Evolutionary conservation across 1,140 invertebrate genomes (phyloP).

Genomic region (Drosophila sturtevanti): DNA sequence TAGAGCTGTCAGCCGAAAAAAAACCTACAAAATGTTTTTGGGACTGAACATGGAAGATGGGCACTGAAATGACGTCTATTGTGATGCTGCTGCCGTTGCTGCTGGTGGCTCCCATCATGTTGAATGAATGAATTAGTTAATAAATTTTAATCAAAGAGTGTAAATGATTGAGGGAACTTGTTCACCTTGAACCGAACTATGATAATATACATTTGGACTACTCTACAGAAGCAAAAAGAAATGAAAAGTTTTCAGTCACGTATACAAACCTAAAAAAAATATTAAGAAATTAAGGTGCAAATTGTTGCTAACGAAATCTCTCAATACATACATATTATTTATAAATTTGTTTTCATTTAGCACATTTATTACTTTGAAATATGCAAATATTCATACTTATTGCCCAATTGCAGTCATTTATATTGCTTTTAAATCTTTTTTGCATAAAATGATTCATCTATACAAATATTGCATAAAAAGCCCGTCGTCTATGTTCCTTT

Average conservation of each 20-base stretch:
- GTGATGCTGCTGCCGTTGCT: neutral
- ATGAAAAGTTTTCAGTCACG: conserved; percentile 7
- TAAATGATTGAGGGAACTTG: conserved; percentile 22
- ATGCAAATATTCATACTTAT: conserved; percentile 2
- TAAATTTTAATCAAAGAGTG: conserved; percentile 63
- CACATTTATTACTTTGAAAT: conserved; percentile 12
- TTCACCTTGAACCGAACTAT: conserved; percentile 52
- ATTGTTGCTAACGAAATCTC: conserved; percentile 32
- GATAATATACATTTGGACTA: conserved; percentile 14
- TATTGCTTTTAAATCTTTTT: conserved; percentile 42
- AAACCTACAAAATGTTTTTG: conserved; percentile 31
- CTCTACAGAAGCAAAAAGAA: neutral
- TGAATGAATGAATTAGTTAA: conserved; percentile 53
- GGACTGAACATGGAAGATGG: conserved; percentile 15
- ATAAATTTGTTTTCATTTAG: conserved; percentile 52
- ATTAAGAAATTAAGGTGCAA: conserved; percentile 2
- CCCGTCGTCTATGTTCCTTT: too few species aligned
- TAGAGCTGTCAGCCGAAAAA: conserved; percentile 15
- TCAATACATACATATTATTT: conserved; percentile 36
- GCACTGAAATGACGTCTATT: conserved; percentile 18
- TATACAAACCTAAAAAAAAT: too few species aligned
- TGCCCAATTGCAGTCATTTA: conserved; percentile 31
- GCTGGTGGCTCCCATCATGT: conserved; percentile 12
- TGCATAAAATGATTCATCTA: conserved; percentile 46
- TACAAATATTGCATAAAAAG: conserved; percentile 52